Percentiles rank a stretch among this genome's conserved stretches.
Conservation (phyloP, 2,888 invertebrate genomes). For the Bombyx huttoni region DNA sequence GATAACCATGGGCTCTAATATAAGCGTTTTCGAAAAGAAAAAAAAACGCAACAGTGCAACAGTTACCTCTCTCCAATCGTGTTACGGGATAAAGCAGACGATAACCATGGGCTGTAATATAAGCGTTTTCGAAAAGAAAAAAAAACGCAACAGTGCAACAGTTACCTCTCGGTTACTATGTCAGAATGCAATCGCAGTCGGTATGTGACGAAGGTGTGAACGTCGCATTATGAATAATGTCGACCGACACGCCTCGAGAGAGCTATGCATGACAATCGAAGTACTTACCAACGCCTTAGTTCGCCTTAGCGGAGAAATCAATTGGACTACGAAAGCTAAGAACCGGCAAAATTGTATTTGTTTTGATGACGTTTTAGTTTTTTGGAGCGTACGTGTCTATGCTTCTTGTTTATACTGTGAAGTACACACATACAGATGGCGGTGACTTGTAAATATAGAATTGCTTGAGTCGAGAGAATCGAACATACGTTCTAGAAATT, state of each 20-base stretch:
- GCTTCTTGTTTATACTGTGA: too few species aligned
- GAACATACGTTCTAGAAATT: too few species aligned
- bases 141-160: background rate
- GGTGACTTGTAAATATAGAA: too few species aligned
- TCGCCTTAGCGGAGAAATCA: background rate
- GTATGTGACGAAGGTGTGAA: conserved; percentile 4
- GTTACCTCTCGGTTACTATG: background rate
- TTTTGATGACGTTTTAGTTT: too few species aligned
- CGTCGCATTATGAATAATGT: conserved; percentile 5
- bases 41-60: background rate
- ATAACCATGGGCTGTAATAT: too few species aligned
- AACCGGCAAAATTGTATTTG: background rate
- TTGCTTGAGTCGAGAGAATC: too few species aligned
- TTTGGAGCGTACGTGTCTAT: too few species aligned
- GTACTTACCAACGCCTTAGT: conserved; percentile 5
- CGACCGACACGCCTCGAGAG: conserved; percentile 4
- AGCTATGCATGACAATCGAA: conserved; percentile 15
- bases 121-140: too few species aligned
- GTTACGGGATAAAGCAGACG: too few species aligned
- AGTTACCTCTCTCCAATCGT: background rate
- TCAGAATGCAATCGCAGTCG: conserved; percentile 3
- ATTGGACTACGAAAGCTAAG: background rate
- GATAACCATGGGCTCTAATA: too few species aligned
- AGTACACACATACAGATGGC: too few species aligned
- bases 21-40: too few species aligned